phyloP scores from a whole-genome alignment of 1,140 invertebrate genomes.

The Tetragnatha versicolor region DNA sequence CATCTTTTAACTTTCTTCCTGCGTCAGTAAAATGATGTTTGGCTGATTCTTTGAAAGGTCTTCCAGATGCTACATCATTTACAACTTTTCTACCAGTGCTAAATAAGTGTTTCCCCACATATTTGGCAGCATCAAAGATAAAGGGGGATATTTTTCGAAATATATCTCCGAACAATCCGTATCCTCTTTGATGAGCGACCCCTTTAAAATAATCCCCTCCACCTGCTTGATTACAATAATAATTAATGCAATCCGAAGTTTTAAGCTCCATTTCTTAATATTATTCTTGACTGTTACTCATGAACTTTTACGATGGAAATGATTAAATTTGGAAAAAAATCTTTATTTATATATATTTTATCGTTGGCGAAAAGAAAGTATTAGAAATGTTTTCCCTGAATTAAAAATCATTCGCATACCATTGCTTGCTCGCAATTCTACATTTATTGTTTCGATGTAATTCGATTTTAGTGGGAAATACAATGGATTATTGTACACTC shows the following conservation, averaged over 20 bases:
- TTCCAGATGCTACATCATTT: not conserved
- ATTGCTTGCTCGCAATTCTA: conserved; percentile 8
- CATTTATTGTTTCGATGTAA: no score
- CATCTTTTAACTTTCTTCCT: not conserved
- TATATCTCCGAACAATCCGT: conserved; percentile 4
- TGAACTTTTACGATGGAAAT: no score
- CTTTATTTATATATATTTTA: not conserved
- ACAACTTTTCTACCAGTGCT: not conserved
- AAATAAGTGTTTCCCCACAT: not conserved
- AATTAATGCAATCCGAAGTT: not conserved
- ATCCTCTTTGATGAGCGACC: not conserved
- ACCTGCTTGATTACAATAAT: not conserved
- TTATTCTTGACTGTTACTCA: no score
- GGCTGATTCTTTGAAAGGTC: conserved; percentile 14
- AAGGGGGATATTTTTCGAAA: not conserved
- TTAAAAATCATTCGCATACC: not conserved
- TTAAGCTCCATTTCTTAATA: not conserved
- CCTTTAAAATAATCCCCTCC: not conserved
- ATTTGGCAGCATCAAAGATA: not conserved
- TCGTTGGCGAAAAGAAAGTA: conserved; percentile 4
- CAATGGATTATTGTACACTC: no score
- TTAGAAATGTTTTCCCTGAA: not conserved
- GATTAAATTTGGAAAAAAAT: not conserved
- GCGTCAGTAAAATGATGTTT: conserved; percentile 4
- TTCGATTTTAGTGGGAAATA: no score